Percentiles rank a stretch among this genome's conserved stretches.
These are phyloP conservation scores for Phyllostomus discolor DNA, from an alignment of 2,113 vertebrate species.

Conservation along the genomic window DNA sequence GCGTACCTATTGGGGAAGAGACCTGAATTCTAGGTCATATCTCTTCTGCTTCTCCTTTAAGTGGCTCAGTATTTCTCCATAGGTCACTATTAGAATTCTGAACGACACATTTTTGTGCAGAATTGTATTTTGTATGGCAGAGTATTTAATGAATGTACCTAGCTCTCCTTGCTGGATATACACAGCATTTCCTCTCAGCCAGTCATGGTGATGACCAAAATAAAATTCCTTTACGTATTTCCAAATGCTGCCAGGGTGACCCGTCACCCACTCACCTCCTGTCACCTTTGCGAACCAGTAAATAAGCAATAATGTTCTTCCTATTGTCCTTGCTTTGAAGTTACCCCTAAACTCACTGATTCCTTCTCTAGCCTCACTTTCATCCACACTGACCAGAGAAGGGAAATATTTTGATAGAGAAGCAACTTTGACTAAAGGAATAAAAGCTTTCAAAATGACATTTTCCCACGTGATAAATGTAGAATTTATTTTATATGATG, in stretches of 20 bases:
- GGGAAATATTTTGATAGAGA: background rate
- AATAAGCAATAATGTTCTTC: background rate
- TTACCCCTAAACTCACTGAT: background rate
- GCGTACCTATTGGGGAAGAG: background rate
- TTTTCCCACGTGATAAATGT: background rate
- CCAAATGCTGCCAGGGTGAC: background rate
- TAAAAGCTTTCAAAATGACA: background rate
- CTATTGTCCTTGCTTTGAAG: background rate
- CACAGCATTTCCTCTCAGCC: background rate
- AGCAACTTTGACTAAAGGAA: background rate
- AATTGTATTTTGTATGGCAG: background rate
- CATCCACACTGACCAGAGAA: background rate
- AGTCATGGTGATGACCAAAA: background rate
- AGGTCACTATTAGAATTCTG: background rate
- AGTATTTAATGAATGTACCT: background rate
- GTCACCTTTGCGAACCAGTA: background rate
- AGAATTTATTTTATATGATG: background rate
- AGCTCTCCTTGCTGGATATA: background rate
- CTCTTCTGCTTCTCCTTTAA: background rate
- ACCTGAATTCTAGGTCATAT: background rate
- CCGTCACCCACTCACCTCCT: background rate
- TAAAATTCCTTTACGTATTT: background rate
- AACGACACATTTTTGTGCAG: background rate
- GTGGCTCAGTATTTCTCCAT: background rate
- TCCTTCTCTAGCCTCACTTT: background rate